Conservation (phyloP, 35 echinoderm and acorn worm species). For the Hemicentrotus pulcherrimus region DNA sequence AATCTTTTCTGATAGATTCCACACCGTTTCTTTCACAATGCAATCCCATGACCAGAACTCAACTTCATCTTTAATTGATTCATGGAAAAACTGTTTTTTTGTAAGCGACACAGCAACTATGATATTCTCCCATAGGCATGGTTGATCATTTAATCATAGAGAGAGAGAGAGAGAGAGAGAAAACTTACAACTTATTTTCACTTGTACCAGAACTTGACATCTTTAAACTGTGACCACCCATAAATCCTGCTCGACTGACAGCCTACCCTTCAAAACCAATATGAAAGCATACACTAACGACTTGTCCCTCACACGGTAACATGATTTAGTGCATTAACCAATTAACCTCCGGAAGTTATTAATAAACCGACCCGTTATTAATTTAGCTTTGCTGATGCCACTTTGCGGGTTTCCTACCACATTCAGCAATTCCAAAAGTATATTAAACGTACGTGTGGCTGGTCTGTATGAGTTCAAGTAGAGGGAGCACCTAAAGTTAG, state of each 20-base stretch:
- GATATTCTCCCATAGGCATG: too few relatives aligned
- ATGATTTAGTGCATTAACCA: conserved; percentile 25
- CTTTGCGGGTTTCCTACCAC: background rate
- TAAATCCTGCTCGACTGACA: background rate
- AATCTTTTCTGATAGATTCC: too few relatives aligned
- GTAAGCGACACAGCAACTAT: too few relatives aligned
- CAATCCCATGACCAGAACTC: too few relatives aligned
- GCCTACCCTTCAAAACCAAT: background rate
- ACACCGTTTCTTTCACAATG: too few relatives aligned
- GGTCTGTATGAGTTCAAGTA: background rate
- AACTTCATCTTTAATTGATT: too few relatives aligned
- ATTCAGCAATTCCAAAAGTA: background rate
- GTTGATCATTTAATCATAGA: too few relatives aligned
- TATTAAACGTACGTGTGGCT: background rate
- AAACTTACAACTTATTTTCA: too few relatives aligned
- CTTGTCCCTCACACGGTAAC: background rate
- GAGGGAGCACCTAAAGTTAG: too few relatives aligned
- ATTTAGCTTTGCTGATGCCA: background rate
- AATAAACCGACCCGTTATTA: conserved; percentile 27
- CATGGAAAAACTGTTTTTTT: too few relatives aligned
- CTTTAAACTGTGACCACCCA: background rate
- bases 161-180: too few relatives aligned
- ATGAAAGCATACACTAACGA: background rate
- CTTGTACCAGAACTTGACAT: too few relatives aligned
- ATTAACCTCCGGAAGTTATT: conserved; percentile 40